Percentiles rank a stretch among this genome's conserved stretches.
Conservation (phyloP, 2,113 vertebrate species). For the Brachypodius melanocephalos region DNA sequence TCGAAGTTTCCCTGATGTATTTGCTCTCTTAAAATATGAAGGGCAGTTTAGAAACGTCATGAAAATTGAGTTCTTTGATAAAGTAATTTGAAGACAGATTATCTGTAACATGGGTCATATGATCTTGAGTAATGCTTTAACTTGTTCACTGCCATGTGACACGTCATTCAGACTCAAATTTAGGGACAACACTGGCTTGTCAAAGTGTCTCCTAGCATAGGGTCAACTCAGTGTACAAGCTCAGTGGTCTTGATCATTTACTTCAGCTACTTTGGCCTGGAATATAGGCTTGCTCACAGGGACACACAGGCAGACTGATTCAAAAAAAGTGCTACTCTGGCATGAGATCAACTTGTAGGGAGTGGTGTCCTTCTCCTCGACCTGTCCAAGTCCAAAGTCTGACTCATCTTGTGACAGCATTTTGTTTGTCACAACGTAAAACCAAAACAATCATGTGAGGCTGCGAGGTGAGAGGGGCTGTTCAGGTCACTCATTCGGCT, state of each 20-base stretch:
- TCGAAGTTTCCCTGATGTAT: background rate
- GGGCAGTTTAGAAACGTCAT: background rate
- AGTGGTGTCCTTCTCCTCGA: background rate
- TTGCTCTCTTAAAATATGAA: background rate
- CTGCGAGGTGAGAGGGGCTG: background rate
- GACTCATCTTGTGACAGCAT: background rate
- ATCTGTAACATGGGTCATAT: background rate
- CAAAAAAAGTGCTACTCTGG: background rate
- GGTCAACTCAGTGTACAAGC: background rate
- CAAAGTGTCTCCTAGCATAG: background rate
- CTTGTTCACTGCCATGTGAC: background rate
- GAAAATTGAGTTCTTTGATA: background rate
- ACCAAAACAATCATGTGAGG: background rate
- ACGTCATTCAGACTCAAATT: background rate
- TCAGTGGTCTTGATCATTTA: background rate
- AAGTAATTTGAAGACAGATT: background rate
- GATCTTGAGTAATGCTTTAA: background rate
- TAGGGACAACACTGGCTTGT: background rate
- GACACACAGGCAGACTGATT: background rate
- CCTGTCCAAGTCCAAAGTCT: background rate
- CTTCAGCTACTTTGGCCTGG: background rate
- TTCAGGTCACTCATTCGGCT: background rate
- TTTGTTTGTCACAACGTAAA: conserved; percentile 5
- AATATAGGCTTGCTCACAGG: background rate
- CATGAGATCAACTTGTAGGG: background rate